phyloP scores from a whole-genome alignment of 2,113 vertebrate genomes.

The Phylloscopus trochilus region DNA sequence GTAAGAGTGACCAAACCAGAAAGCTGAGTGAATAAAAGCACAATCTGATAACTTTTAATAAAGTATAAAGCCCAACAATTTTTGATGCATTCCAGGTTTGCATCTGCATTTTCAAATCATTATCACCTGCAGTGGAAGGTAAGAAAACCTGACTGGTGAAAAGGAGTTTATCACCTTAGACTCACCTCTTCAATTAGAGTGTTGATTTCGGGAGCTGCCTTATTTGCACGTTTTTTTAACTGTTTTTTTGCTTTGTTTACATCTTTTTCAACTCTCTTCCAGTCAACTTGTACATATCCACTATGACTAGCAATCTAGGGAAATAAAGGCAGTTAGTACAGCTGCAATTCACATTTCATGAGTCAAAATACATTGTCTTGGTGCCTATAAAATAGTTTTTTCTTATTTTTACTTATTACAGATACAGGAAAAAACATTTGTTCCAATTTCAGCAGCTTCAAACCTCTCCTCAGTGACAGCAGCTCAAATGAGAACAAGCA shows the following conservation, averaged over 20 bases:
- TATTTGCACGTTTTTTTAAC: conserved; percentile 89
- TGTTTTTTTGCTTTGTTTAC: conserved; percentile 97
- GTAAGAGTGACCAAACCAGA: neutral
- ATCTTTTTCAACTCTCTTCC: conserved; percentile 98
- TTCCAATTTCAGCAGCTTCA: neutral
- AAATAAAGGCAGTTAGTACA: conserved; percentile 37
- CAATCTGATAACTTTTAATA: neutral
- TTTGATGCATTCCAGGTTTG: neutral
- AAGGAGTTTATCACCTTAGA: neutral
- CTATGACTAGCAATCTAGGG: conserved; percentile 93
- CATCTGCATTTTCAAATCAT: neutral
- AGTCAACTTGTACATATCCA: conserved; percentile 95
- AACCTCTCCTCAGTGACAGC: neutral
- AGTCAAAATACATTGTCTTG: neutral
- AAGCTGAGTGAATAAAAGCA: neutral
- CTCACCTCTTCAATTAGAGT: conserved; percentile 92
- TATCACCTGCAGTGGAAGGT: neutral
- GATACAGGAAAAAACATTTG: neutral
- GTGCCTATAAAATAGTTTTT: neutral
- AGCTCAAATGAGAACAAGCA: neutral
- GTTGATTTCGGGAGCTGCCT: conserved; percentile 91
- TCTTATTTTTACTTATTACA: neutral
- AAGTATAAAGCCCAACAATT: neutral
- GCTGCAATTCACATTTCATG: neutral
- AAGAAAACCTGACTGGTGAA: neutral